These are phyloP conservation scores for Sturnus vulgaris DNA, from an alignment of 2,113 vertebrate genomes.

Conservation along the genomic window DNA sequence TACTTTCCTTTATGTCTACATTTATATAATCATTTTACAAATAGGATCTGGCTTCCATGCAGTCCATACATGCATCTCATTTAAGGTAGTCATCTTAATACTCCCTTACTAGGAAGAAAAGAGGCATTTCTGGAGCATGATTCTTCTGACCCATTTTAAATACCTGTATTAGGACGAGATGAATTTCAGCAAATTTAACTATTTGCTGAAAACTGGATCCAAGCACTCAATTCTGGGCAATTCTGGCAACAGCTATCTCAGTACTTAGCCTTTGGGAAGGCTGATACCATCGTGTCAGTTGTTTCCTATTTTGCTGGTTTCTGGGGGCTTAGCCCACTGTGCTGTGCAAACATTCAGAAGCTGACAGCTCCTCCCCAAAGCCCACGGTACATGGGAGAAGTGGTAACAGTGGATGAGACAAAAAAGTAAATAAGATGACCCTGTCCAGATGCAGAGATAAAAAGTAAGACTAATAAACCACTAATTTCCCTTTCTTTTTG, in stretches of 20 bases:
- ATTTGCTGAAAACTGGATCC: not conserved
- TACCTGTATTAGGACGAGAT: not conserved
- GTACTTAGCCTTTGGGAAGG: not conserved
- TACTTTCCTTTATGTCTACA: not conserved
- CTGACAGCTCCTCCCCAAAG: not conserved
- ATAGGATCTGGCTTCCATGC: not conserved
- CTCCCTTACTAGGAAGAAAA: not conserved
- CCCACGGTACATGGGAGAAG: not conserved
- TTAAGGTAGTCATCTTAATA: not conserved
- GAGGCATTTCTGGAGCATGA: not conserved
- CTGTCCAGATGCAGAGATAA: not conserved
- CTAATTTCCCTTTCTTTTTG: not conserved
- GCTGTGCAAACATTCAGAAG: not conserved
- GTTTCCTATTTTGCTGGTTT: not conserved
- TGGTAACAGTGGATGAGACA: not conserved
- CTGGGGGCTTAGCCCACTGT: not conserved
- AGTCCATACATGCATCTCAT: not conserved
- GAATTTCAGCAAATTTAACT: not conserved
- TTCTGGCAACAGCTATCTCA: not conserved
- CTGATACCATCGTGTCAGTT: not conserved
- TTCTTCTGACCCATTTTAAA: not conserved
- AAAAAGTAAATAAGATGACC: not conserved
- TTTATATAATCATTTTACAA: not conserved
- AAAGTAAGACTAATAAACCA: not conserved
- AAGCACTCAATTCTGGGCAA: not conserved